Evolutionary conservation across 2,888 invertebrate genomes (phyloP).

Genomic region (Lithophane semibrunnea): DNA sequence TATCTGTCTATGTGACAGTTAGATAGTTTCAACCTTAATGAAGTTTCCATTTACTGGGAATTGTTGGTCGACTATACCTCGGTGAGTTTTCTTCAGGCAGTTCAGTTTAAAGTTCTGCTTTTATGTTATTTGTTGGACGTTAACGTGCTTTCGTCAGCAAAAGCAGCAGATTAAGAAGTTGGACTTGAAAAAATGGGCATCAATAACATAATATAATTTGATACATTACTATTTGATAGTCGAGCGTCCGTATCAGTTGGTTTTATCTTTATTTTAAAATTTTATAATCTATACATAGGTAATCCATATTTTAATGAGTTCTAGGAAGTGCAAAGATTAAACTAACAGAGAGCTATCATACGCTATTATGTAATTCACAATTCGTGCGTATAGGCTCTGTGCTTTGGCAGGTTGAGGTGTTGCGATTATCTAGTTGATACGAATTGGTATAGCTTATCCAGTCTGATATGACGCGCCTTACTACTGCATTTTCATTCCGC

Average conservation of each 20-base stretch:
- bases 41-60: too few species aligned
- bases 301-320: not conserved
- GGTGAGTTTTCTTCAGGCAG: not conserved
- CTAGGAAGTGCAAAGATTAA: not conserved
- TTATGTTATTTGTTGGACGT: too few species aligned
- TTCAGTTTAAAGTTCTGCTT: not conserved
- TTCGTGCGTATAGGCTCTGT: not conserved
- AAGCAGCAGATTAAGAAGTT: not conserved
- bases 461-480: too few species aligned
- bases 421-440: not conserved
- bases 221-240: not conserved
- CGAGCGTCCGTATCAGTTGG: not conserved
- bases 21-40: too few species aligned
- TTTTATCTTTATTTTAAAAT: not conserved
- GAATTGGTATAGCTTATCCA: not conserved
- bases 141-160: not conserved
- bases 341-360: not conserved
- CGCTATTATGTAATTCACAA: not conserved
- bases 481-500: too few species aligned
- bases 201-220: not conserved
- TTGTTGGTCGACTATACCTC: not conserved
- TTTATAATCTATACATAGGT: too few species aligned
- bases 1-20: too few species aligned
- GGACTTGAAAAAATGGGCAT: not conserved
- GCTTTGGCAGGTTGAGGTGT: not conserved